Base-by-base conservation (phyloP, 2,797 vertebrate genomes). In the Aulostomus chinensis region DNA sequence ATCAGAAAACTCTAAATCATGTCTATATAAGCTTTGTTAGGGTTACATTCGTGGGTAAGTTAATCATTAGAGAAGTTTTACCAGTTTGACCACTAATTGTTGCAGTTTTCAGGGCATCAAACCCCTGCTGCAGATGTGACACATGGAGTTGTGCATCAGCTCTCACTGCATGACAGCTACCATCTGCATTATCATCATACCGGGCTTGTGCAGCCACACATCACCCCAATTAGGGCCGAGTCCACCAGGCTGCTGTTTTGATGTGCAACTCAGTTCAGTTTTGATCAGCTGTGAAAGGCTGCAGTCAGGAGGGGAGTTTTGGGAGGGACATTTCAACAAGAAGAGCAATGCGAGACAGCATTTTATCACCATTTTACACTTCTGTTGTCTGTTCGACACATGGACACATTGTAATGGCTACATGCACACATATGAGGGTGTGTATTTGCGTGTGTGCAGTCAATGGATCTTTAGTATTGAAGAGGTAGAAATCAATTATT, bases 181-280 rank as follows among this genome's bases (percentile, higher is more conserved):
- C 29, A 0, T 34, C 35, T 49, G 31, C 34, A 42, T 41, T 12
- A 52, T 62, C 25, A 46, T 37, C 49, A 62, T 49, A 34, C 25
- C 22, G 13, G 47, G n/a, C 35, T 52, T 11, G 30, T 55, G 38
- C 50, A 58, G 48, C 47, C 43, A 54, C 2, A 21, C 43, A 24
- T 69, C 69, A 68, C 39, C 69, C 59, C 59, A 78, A 66, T 71
- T 67, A 76, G 56, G 29, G 32, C 50, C 2, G 4, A 54, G 64
- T 41, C 57, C 59, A 58, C 53, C 47, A 5, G 28, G 37, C 55
- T 49, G 63, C 58, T 38, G 47, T 56, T 68, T 61, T 51, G 24
- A 58, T 50, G 45, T 64, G 53, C 32, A 10, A 45, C 57, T 57
- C 24, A 20, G 57, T 48, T 68, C 30, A 62, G 46, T 57, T 63